These are phyloP conservation scores for Enteromius thamalakanensis DNA, from an alignment of 2,797 vertebrate species.

Conservation along the genomic window DNA sequence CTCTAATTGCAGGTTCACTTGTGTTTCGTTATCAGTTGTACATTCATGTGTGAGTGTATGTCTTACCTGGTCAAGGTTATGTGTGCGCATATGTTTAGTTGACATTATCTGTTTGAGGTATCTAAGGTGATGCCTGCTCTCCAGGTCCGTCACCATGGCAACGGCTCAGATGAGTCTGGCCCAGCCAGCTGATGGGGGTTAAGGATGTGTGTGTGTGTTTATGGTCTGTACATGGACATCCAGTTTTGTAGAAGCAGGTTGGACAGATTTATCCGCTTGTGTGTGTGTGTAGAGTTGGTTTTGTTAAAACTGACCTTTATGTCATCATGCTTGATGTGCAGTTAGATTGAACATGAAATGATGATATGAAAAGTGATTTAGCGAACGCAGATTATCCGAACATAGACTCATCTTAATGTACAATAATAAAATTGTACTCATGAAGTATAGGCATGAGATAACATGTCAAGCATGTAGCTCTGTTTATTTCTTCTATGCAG, in stretches of 20 bases:
- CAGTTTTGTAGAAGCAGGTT: neutral
- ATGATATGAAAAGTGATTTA: slow-evolving; percentile 15
- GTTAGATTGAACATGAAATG: neutral
- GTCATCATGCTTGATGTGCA: neutral
- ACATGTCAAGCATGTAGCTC: neutral
- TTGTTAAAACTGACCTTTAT: slow-evolving; percentile 35
- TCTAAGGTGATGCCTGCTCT: slow-evolving; percentile 61
- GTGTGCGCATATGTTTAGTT: slow-evolving; percentile 51
- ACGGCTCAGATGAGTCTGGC: slow-evolving; percentile 56
- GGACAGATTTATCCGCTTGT: slow-evolving; percentile 12
- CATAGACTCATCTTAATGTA: neutral
- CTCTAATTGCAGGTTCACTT: neutral
- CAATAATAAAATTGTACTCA: neutral
- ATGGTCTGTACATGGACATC: slow-evolving; percentile 23
- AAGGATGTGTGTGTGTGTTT: slow-evolving; percentile 12
- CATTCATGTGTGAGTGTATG: neutral
- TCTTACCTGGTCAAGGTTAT: slow-evolving; percentile 29
- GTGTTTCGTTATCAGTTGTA: neutral
- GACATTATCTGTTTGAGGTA: slow-evolving; percentile 63
- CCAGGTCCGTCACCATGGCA: slow-evolving; percentile 53
- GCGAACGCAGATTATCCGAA: neutral
- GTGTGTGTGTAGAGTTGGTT: slow-evolving; percentile 28
- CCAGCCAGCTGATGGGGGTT: slow-evolving; percentile 55
- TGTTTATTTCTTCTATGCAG: neutral
- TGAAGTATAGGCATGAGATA: neutral